Evolutionary conservation across 2,113 vertebrate species (phyloP).

Genomic region (Lagenorhynchus albirostris): DNA sequence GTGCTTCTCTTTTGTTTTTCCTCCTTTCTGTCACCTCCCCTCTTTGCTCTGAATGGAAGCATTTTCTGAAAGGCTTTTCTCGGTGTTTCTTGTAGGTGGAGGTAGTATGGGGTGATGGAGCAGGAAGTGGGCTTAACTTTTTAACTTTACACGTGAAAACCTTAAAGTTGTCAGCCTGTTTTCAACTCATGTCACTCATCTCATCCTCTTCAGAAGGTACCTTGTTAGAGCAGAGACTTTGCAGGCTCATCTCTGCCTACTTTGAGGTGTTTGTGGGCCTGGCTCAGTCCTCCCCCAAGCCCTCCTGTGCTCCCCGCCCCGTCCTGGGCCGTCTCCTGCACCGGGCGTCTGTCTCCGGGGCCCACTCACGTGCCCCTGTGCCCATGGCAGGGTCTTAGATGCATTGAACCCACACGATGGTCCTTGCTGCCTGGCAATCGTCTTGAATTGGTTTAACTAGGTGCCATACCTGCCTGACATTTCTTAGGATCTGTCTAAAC

Average conservation of each 20-base stretch:
- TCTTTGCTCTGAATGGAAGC: neutral
- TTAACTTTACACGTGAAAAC: neutral
- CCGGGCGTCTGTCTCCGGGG: neutral
- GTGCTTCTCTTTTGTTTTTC: neutral
- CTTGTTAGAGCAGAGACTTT: too few relatives aligned
- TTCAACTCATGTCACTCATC: neutral
- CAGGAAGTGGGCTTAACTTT: neutral
- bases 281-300: neutral
- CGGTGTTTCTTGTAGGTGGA: too few relatives aligned
- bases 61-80: neutral
- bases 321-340: too few relatives aligned
- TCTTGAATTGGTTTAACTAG: neutral
- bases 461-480: fast-evolving
- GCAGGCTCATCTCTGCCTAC: too few relatives aligned
- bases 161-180: neutral
- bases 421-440: neutral
- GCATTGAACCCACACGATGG: fast-evolving
- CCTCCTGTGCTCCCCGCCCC: fast-evolving
- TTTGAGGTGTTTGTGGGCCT: neutral
- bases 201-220: neutral
- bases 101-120: neutral
- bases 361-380: fast-evolving
- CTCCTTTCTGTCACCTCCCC: neutral
- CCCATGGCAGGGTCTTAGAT: neutral
- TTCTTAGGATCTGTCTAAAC: neutral